Evolutionary conservation across 2,113 vertebrate species (phyloP).

Genomic region (Elgaria multicarinata): DNA sequence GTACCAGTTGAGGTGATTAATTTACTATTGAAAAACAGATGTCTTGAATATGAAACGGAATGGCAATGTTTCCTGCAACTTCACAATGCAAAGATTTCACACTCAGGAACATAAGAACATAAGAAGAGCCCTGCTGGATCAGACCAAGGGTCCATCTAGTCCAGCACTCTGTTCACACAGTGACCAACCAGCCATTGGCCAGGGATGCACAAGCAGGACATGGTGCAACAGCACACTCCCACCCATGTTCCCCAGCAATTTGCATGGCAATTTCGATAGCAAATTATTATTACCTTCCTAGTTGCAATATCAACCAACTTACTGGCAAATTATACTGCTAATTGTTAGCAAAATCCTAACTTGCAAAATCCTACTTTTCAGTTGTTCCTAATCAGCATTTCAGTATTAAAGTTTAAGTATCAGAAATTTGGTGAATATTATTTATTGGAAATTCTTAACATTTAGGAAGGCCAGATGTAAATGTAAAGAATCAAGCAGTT

Average conservation of each 20-base stretch:
- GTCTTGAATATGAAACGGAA: not conserved
- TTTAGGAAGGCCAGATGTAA: not conserved
- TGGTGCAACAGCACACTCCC: too few species aligned
- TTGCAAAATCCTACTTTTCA: not conserved
- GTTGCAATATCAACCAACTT: constrained; percentile 23
- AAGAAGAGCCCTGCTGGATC: too few species aligned
- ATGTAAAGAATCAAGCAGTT: not conserved
- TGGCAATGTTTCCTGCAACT: not conserved
- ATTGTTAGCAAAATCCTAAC: constrained; percentile 5
- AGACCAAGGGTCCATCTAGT: too few species aligned
- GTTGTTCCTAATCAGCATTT: constrained; percentile 13
- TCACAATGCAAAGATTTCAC: not conserved
- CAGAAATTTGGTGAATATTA: not conserved
- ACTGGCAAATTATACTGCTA: not conserved
- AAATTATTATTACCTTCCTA: constrained; percentile 2
- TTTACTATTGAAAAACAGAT: not conserved
- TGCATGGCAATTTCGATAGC: not conserved
- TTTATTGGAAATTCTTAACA: constrained; percentile 20
- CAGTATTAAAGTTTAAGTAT: constrained; percentile 22
- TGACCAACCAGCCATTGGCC: too few species aligned
- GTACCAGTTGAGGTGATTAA: not conserved
- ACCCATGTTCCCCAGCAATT: too few species aligned
- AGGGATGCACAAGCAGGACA: too few species aligned
- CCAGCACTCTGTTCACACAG: too few species aligned
- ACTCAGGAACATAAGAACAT: too few species aligned